Base-by-base conservation (phyloP, 2,888 invertebrate genomes). In the Ophioninae sp. region DNA sequence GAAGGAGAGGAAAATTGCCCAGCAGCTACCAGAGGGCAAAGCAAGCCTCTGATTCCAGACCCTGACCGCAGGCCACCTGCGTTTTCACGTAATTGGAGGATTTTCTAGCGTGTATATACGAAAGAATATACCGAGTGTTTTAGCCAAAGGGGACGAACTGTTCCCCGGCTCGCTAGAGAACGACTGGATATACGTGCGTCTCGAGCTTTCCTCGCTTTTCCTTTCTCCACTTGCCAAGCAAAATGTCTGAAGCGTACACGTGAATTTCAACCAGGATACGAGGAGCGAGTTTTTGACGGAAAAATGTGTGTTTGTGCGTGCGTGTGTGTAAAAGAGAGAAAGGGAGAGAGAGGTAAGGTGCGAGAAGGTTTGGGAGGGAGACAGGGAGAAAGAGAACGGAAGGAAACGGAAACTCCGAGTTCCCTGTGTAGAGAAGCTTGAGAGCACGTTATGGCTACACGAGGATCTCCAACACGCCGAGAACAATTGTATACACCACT, bases 31-130 rank as follows among this genome's bases (percentile, higher is more conserved):
- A 44, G 39, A 62, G 61, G 56, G 73, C 61, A 73, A 77, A 61
- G 68, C 77, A 72, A 62, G 72, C 17, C 62, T 73, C 73, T 74
- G 68, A 72, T 67, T 44, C 61, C 68, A 61, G 77, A 68, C 68
- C 30, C 57, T 44, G 59, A 62, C 41, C 73, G 17, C 73, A 30
- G 44, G 56, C 65, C 37, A 68, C 76, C 76, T 79, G 67, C 79
- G 74, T 79, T 84, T 79, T 84, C 72, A 44, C 81, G 79, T 84
- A 84, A 84, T 81, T 84, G 84, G 79, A 77, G 81, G 84, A 76
- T 81, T 79, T 82, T 84, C 74, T 57, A 76, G 37, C 79, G 72
- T 67, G 79, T 72, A 56, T 44, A 62, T 23, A 62, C 67, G 62
- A 62, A 68, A 75, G 74, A 44, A 30, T 62, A 30, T n/a, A 69